A percentile compares a stretch with the other conserved stretches of the same genome.
Evolutionary conservation across 1,140 invertebrate genomes (phyloP).

Genomic region (Rhyacophila brunnea): DNA sequence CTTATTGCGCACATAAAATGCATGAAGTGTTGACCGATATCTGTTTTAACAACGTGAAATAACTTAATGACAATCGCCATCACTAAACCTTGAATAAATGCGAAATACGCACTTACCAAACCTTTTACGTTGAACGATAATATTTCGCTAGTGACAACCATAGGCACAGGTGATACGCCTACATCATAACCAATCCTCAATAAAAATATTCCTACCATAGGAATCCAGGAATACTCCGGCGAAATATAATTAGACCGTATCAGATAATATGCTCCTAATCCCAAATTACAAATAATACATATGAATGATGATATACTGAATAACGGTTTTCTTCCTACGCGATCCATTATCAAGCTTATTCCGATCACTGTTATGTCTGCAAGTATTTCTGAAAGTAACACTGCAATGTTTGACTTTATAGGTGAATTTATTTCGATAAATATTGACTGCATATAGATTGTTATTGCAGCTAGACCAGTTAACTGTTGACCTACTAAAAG

Average conservation of each 20-base stretch:
- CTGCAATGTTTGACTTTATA: constrained; percentile 18
- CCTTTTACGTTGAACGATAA: constrained; percentile 32
- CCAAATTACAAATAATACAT: constrained; percentile 19
- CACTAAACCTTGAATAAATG: constrained; percentile 30
- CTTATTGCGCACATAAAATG: constrained; percentile 24
- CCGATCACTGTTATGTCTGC: constrained; percentile 15
- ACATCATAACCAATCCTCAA: constrained; percentile 29
- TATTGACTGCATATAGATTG: constrained; percentile 28
- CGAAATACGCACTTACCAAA: constrained; percentile 25
- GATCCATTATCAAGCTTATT: constrained; percentile 24
- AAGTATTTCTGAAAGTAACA: constrained; percentile 24
- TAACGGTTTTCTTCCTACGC: constrained; percentile 29
- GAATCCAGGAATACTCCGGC: constrained; percentile 20
- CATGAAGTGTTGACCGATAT: constrained; percentile 18
- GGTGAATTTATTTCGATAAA: constrained; percentile 25
- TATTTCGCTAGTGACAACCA: constrained; percentile 32
- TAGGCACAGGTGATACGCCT: constrained; percentile 27
- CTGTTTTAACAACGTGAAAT: constrained; percentile 28
- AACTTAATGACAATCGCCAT: constrained; percentile 24
- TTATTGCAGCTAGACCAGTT: constrained; percentile 23
- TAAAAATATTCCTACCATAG: constrained; percentile 24
- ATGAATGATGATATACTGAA: constrained; percentile 21
- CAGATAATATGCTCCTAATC: constrained; percentile 21
- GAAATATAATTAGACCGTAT: constrained; percentile 12
- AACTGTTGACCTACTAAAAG: constrained; percentile 28